Percentiles rank a stretch among this genome's conserved stretches.
Evolutionary conservation across 2,113 vertebrate species (phyloP).

Genomic region (Nothocercus julius): DNA sequence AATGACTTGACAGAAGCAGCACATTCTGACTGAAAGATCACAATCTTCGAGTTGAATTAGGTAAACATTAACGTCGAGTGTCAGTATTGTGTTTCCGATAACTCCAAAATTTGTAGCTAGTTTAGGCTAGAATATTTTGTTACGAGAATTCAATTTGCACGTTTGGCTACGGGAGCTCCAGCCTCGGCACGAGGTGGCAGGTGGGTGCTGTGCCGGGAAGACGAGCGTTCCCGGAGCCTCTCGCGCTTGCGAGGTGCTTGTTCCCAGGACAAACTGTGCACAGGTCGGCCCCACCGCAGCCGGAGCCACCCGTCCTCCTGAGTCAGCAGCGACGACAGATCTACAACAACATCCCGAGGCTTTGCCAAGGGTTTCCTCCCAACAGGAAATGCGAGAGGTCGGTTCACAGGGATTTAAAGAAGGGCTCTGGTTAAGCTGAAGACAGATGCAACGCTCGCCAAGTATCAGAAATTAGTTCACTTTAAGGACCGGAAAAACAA

Average conservation of each 20-base stretch:
- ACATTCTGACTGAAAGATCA: conserved; percentile 32
- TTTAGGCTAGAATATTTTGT: not conserved
- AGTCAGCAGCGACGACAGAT: not conserved
- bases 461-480: not conserved
- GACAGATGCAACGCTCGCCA: not conserved
- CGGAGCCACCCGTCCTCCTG: not conserved
- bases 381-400: not conserved
- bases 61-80: conserved; percentile 11
- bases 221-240: not conserved
- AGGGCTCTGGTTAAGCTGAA: not conserved
- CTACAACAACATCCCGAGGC: not conserved
- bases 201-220: not conserved
- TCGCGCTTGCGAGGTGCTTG: not conserved
- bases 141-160: not conserved
- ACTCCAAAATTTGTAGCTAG: not conserved
- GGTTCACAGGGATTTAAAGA: not conserved
- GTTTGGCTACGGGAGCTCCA: not conserved
- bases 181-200: not conserved
- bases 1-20: conserved; percentile 32
- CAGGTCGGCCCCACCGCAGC: not conserved
- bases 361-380: not conserved
- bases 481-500: not conserved
- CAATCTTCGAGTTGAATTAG: conserved; percentile 15
- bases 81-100: not conserved
- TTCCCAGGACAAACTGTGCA: not conserved